Percentiles rank a stretch among this genome's conserved stretches.
Evolutionary conservation across 2,888 invertebrate species (phyloP).

Genomic region (Caenorhabditis sp.): DNA sequence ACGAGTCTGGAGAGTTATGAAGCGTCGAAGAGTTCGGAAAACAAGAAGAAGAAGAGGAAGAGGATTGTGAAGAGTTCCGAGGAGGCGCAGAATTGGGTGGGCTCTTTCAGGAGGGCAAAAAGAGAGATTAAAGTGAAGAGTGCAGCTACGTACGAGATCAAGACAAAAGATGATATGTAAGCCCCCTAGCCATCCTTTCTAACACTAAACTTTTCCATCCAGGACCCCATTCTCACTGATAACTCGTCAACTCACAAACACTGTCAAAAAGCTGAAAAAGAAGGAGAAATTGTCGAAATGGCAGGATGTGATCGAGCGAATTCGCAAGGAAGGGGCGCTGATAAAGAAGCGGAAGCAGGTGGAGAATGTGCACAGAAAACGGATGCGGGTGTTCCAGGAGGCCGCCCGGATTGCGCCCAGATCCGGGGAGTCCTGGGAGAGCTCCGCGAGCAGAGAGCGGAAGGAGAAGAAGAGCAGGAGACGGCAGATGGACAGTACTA

Average conservation of each 20-base stretch:
- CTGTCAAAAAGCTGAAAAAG: slow-evolving; percentile 32
- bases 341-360: slow-evolving; percentile 33
- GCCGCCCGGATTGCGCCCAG: neutral
- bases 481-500: neutral
- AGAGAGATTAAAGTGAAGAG: slow-evolving; percentile 19
- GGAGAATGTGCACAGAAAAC: slow-evolving; percentile 26
- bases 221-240: slow-evolving; percentile 36
- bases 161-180: slow-evolving; percentile 21
- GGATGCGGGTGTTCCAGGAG: slow-evolving; percentile 24
- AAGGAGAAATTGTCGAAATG: slow-evolving; percentile 37
- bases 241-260: slow-evolving; percentile 24
- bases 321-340: slow-evolving; percentile 1
- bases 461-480: neutral
- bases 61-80: neutral
- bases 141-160: slow-evolving; percentile 19
- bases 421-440: neutral
- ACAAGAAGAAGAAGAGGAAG: slow-evolving; percentile 9
- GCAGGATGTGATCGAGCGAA: slow-evolving; percentile 35
- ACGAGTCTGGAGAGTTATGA: slow-evolving; percentile 37
- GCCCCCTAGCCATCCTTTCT: neutral
- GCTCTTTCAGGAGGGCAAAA: slow-evolving; percentile 41
- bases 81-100: slow-evolving; percentile 27
- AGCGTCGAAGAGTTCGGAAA: slow-evolving; percentile 31
- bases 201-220: neutral
- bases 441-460: neutral